Percentiles rank a stretch among this genome's conserved stretches.
phyloP scores from a whole-genome alignment of 2,113 vertebrate species.

The Elephantulus edwardii region DNA sequence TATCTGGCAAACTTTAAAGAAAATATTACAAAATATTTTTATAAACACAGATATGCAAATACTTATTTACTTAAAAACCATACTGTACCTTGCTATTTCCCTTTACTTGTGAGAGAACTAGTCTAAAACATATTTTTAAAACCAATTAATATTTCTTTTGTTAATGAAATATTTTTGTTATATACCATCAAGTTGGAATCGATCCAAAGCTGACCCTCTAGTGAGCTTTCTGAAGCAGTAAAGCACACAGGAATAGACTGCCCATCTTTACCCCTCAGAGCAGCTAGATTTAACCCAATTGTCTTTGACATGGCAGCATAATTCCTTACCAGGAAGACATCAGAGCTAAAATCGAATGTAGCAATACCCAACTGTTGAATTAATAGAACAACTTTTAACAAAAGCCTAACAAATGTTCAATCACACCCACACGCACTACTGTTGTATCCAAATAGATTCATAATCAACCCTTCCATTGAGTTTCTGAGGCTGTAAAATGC shows the following conservation, averaged over 20 bases:
- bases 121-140: background rate
- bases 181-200: too few relatives aligned
- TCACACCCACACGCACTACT: too few relatives aligned
- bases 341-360: background rate
- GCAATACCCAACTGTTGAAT: background rate
- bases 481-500: too few relatives aligned
- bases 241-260: too few relatives aligned
- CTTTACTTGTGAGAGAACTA: background rate
- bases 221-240: too few relatives aligned
- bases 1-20: background rate
- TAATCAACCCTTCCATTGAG: too few relatives aligned
- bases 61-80: background rate
- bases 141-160: background rate
- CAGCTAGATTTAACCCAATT: too few relatives aligned
- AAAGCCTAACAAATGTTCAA: slow-evolving; percentile 13
- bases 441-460: too few relatives aligned
- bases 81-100: background rate
- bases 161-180: background rate
- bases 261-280: too few relatives aligned
- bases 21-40: background rate
- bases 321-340: too few relatives aligned
- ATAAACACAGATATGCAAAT: background rate
- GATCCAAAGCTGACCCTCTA: too few relatives aligned
- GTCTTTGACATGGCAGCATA: too few relatives aligned
- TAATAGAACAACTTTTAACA: background rate